Evolutionary conservation across 2,113 vertebrate species (phyloP).

Genomic region (Upupa epops): DNA sequence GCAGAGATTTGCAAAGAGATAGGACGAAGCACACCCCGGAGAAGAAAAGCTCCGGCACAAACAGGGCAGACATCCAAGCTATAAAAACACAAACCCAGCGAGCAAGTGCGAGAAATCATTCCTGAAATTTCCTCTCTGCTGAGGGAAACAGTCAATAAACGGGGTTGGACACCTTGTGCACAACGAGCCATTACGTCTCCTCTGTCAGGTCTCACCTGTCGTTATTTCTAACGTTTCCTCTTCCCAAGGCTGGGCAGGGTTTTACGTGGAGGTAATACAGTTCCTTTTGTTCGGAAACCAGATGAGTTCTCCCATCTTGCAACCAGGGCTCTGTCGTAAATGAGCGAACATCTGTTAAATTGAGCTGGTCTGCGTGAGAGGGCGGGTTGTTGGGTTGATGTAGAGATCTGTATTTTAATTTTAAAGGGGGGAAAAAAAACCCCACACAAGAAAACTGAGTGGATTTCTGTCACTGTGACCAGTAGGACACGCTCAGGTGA

Average conservation of each 20-base stretch:
- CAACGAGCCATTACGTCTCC: background rate
- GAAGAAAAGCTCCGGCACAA: background rate
- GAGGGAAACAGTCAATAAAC: background rate
- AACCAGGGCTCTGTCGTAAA: slow-evolving; percentile 23
- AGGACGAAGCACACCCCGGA: background rate
- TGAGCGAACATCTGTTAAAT: slow-evolving; percentile 42
- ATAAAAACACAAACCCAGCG: background rate
- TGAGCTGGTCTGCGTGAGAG: background rate
- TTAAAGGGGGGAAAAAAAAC: background rate
- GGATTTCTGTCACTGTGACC: background rate
- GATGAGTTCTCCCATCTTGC: background rate
- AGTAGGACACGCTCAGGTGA: background rate
- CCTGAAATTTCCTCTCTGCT: slow-evolving; percentile 1
- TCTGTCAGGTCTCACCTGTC: slow-evolving; percentile 45
- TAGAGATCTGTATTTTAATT: background rate
- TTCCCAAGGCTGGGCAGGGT: background rate
- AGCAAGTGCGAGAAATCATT: background rate
- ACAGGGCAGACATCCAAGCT: background rate
- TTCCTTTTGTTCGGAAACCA: slow-evolving; percentile 22
- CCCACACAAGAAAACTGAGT: background rate
- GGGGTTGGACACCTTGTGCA: background rate
- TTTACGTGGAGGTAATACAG: background rate
- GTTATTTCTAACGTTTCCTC: slow-evolving; percentile 36
- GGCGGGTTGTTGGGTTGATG: background rate
- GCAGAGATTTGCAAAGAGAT: background rate